Evolutionary conservation across 2,888 invertebrate species (phyloP).

Genomic region (Hirtodrosophila confusa): DNA sequence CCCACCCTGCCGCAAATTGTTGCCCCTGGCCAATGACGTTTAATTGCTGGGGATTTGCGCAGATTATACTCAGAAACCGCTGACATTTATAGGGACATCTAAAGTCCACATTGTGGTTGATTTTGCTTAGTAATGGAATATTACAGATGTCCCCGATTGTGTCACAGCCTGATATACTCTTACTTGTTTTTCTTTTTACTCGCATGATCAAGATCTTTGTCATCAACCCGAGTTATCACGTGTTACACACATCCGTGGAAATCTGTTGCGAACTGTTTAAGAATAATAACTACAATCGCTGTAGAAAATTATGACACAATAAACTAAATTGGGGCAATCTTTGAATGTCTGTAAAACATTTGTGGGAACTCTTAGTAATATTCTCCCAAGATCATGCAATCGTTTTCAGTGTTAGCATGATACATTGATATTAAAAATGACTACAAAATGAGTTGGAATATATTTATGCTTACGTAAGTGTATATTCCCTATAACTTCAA

Average conservation of each 20-base stretch:
- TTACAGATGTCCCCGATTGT: constrained; percentile 34
- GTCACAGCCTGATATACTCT: constrained; percentile 10
- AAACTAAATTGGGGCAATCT: background rate
- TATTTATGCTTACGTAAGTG: too few species aligned
- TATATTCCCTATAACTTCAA: too few species aligned
- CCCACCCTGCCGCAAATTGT: constrained; percentile 64
- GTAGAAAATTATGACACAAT: constrained; percentile 8
- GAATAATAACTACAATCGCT: background rate
- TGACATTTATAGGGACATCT: constrained; percentile 8
- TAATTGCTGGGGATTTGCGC: constrained; percentile 55
- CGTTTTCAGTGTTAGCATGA: too few species aligned
- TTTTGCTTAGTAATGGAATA: constrained; percentile 30
- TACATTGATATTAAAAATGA: too few species aligned
- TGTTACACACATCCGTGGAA: too few species aligned
- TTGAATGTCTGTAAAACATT: too few species aligned
- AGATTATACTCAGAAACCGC: constrained; percentile 38
- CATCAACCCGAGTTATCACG: too few species aligned
- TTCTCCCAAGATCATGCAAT: too few species aligned
- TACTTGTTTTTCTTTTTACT: constrained; percentile 2
- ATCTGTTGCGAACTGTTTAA: constrained; percentile 1
- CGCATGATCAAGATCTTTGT: constrained; percentile 1
- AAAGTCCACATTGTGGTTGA: constrained; percentile 6
- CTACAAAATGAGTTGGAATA: too few species aligned
- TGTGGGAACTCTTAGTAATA: too few species aligned
- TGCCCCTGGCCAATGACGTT: constrained; percentile 30